Percentiles rank a stretch among this genome's conserved stretches.
Evolutionary conservation across 1,140 invertebrate species (phyloP).

Genomic region (Cydia pomonella): DNA sequence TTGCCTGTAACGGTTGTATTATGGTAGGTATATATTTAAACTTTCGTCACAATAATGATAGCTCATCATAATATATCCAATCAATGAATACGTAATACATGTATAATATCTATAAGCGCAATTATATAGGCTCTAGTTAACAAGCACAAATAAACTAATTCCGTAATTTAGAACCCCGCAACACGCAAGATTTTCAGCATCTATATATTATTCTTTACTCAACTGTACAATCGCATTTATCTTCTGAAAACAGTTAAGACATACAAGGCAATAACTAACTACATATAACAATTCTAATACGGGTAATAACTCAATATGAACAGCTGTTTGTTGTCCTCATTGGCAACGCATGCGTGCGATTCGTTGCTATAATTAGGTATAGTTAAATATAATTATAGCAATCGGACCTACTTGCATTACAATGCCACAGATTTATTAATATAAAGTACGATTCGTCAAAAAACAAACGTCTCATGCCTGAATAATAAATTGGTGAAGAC

Average conservation of each 20-base stretch:
- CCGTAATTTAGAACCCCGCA: no score
- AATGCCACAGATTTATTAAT: slow-evolving; percentile 24
- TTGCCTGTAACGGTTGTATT: no score
- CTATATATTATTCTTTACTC: neutral
- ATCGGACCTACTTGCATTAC: slow-evolving; percentile 28
- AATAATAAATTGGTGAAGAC: neutral
- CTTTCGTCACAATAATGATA: no score
- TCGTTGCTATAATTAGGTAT: slow-evolving; percentile 32
- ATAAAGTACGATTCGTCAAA: neutral
- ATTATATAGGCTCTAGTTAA: no score
- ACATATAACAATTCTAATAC: slow-evolving; percentile 30
- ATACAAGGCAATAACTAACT: slow-evolving; percentile 15
- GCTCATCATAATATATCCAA: no score
- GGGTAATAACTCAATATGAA: slow-evolving; percentile 31
- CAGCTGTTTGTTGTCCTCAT: slow-evolving; percentile 26
- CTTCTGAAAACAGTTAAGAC: neutral
- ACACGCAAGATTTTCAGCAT: no score
- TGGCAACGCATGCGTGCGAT: slow-evolving; percentile 27
- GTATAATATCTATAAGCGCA: no score
- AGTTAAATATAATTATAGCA: slow-evolving; percentile 33
- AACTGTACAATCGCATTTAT: slow-evolving; percentile 26
- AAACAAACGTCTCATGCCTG: neutral
- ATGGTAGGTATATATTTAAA: no score
- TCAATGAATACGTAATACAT: no score
- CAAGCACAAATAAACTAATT: no score